Base-by-base conservation (phyloP, 2,888 invertebrate species). In the Drosophila paracracens region DNA sequence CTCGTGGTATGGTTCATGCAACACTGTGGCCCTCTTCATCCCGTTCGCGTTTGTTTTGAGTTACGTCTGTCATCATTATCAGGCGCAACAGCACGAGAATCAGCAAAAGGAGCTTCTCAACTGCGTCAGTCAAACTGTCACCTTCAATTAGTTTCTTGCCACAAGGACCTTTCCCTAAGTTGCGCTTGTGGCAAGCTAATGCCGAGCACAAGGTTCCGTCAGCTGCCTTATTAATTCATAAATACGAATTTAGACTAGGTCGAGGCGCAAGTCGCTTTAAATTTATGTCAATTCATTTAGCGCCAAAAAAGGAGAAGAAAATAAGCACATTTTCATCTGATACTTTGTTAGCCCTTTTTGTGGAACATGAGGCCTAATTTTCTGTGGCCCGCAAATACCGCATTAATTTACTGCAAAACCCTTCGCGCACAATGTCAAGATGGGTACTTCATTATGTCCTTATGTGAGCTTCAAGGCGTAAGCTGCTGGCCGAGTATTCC, bases 161-260 rank as follows among this genome's bases (percentile, higher is more conserved):
- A 40, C 65, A 70, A 70, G 72, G 58, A 56, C 64, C 56, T 25
- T 36, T 53, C 46, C n/a, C 2, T 36, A 31, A 46, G 43, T 29
- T 43, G 31, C 10, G 63, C 69, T 66, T 65, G 52, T 50, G 69
- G 75, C 62, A 56, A 33, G 72, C 79, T 73, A 82, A 87, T 74
- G 83, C 61, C 70, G 58, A 65, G 76, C 75, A 70, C 64, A 70
- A 71, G 70, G 65, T 51, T 59, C 36, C 69, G 54, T 71, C 86
- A 88, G 73, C 76, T 77, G 87, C 76, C 77, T 89, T 89, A 87
- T 87, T 90, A 87, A 87, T 90, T 89, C 78, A 81, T 78, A 81
- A 78, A 81, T 68, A 70, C 77, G 33, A 54, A 77, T 50, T 68
- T 68, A 70, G 48, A 64, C 65, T 70, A 74, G 83, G 74, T 68